Evolutionary conservation across 2,113 vertebrate genomes (phyloP), one percentile per base, ranked within the genome.

Genomic region (Platichthys flesus): DNA sequence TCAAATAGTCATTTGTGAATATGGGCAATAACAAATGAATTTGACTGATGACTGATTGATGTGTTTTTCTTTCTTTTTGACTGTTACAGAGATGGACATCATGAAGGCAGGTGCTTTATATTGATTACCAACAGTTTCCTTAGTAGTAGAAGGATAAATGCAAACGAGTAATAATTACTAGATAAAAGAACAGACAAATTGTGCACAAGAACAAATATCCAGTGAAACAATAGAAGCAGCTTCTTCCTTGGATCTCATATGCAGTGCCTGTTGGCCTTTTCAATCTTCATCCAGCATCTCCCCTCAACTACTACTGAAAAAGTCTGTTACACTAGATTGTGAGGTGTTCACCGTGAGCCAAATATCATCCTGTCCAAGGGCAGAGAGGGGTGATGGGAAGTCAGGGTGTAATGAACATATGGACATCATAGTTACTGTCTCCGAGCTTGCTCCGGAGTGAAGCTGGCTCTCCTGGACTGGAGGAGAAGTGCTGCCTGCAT

Each of bases 401-500:
- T 76, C 67, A 67, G 18, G 57, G 49, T 59, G 72, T 76, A 87
- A 83, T 82, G 78, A 90, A 90, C 83, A 84, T 87, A 85, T 81
- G 87, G 86, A 55, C 65, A 61, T 80, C 76, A 73, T 82, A 84
- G 68, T 55, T 66, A 70, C 71, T 40, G 78, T 82, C 80, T 81
- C 71, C 55, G 35, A 79, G 77, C 64, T 77, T 28, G 4, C 77
- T 78, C 74, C 61, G 58, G 21, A 76, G 74, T 58, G 63, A 81
- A 54, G 84, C 84, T 69, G 70, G 55, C 84, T 84, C 81, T 76
- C 80, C 85, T 67, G 86, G 88, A 88, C 85, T 79, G 81, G 65
- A 77, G 74, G 67, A 79, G 83, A 88, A 61, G 74, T 31, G 6
- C 76, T 55, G 84, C 85, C 85, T 91, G 90, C 87, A 91, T 92